These are phyloP conservation scores for Sphecodes monilicornis DNA, from an alignment of 2,888 invertebrate species.

Conservation along the genomic window DNA sequence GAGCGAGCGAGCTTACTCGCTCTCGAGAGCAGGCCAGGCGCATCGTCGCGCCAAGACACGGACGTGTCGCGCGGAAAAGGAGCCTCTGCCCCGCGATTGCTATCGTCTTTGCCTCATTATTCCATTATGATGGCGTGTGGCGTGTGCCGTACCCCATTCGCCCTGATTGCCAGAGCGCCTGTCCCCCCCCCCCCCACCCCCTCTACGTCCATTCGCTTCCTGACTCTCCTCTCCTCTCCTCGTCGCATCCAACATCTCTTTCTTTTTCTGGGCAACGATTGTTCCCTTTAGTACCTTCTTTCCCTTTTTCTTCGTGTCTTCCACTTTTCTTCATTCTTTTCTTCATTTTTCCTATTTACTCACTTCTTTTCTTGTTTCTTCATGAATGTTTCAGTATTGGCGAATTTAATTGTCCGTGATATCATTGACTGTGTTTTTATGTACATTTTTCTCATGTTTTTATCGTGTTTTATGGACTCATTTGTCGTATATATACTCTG, in stretches of 20 bases:
- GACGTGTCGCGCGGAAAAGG: conserved; percentile 77
- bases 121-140: conserved; percentile 83
- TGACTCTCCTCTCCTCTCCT: conserved; percentile 15
- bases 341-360: too few species aligned
- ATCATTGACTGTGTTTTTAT: too few species aligned
- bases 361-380: background rate
- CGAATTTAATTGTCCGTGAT: too few species aligned
- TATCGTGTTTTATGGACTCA: too few species aligned
- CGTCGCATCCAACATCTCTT: background rate
- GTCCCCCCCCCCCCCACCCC: conserved; percentile 52
- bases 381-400: too few species aligned
- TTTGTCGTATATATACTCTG: too few species aligned
- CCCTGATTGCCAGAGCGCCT: conserved; percentile 69
- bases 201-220: conserved; percentile 5
- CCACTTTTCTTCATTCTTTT: too few species aligned
- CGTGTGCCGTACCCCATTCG: conserved; percentile 82
- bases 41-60: conserved; percentile 64
- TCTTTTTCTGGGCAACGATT: background rate
- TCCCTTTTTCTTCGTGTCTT: background rate
- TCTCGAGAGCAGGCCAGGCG: conserved; percentile 18
- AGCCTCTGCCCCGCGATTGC: conserved; percentile 79
- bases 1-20: conserved; percentile 33
- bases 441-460: too few species aligned
- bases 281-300: background rate
- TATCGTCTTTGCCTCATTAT: conserved; percentile 83